Percentiles rank a stretch among this genome's conserved stretches.
phyloP scores from a whole-genome alignment of 2,113 vertebrate genomes.

The Agapornis roseicollis region DNA sequence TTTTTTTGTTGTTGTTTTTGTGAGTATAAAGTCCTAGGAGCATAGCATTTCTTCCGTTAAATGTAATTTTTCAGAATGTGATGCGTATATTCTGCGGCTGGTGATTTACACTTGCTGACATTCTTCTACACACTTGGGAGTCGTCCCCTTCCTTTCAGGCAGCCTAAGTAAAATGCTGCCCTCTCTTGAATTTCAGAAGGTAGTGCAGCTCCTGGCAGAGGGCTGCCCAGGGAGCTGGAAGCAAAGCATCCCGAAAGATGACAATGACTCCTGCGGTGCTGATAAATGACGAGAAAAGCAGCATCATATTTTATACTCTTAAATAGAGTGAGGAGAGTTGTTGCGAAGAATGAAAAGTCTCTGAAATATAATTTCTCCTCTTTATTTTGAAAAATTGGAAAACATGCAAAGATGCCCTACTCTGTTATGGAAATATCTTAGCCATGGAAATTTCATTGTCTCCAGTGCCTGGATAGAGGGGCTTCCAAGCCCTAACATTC shows the following conservation, averaged over 20 bases:
- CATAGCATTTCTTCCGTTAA: background rate
- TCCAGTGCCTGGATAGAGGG: background rate
- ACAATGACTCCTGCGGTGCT: background rate
- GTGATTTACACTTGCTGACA: slow-evolving; percentile 1
- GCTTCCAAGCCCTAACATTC: background rate
- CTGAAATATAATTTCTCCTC: background rate
- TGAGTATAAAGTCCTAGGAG: background rate
- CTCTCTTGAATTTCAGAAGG: slow-evolving; percentile 73
- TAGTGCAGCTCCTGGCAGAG: slow-evolving; percentile 47
- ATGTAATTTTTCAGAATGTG: background rate
- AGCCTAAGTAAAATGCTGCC: slow-evolving; percentile 77
- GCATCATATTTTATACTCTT: background rate
- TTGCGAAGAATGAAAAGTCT: background rate
- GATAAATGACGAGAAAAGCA: background rate
- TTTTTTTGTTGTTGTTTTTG: background rate
- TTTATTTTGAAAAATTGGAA: background rate
- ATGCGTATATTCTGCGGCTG: background rate
- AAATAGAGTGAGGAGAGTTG: background rate
- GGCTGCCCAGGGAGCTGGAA: background rate
- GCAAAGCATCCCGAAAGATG: background rate
- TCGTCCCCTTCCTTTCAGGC: background rate
- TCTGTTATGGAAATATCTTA: background rate
- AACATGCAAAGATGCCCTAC: background rate
- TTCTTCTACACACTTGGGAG: background rate
- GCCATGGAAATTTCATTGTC: background rate